Base-by-base conservation (phyloP, 2,888 invertebrate species). In the Perizoma flavofasciatum region DNA sequence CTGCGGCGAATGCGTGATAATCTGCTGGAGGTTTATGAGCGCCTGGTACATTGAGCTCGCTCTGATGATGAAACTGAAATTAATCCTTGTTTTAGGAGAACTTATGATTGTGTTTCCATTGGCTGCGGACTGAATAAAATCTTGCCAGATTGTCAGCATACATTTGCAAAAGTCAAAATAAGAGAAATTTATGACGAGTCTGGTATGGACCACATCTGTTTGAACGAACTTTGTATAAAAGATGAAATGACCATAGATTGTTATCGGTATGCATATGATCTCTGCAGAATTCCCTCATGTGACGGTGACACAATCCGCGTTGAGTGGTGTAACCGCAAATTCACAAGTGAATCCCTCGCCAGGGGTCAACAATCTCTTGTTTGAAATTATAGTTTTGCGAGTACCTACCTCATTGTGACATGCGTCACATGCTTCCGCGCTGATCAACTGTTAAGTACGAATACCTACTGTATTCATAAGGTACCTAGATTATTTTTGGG, bases 41-140 rank as follows among this genome's bases (percentile, higher is more conserved):
- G 71, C 79, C 78, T 82, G 72, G 78, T 82, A 79, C 70, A 60
- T 62, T 49, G 52, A 51, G 57, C 59, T 46, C 50, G 69, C 61
- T 71, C 69, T 71, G 70, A 75, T 78, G 72, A 78, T 75, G 75
- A 75, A 75, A 76, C 70, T 65, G 60, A 75, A 75, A 75, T 74
- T 69, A 71, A 67, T 61, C 22, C 22, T 43, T 61, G 37, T 49
- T 67, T 67, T 63, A 55, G 58, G n/a, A 50, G 57, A 11, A 43
- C 22, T 39, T 49, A 6, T 5, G 39, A 6, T 7, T 11, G 39
- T 40, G 55, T 52, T 55, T 11, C 40, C 45, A 32, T 53, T 11
- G 9, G 5, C 55, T 34, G 5, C 35, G 5, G 10, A 47, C 10
- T 37, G 4, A 37, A 32, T 32, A 6, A 9, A 8, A 32, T 49